These are phyloP conservation scores for Cryptophagus acutangulus DNA, from an alignment of 2,888 invertebrate species.

Conservation along the genomic window DNA sequence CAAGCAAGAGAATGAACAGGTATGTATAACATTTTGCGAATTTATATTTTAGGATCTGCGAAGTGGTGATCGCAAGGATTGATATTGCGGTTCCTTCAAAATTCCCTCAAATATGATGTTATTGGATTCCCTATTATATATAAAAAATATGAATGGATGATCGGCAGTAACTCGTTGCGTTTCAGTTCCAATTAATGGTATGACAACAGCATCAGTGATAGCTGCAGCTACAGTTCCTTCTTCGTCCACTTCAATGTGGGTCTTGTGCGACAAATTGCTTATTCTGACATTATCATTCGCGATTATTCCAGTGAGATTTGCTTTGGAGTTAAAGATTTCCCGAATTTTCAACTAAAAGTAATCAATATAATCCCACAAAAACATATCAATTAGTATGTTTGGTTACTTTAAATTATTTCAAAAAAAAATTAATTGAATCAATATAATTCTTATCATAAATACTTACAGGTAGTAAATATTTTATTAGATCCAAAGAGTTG, in stretches of 20 bases:
- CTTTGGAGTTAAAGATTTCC: conserved; percentile 53
- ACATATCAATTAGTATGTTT: background rate
- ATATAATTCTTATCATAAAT: too few species aligned
- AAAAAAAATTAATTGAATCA: background rate
- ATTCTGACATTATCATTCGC: conserved; percentile 47
- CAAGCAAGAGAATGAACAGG: too few species aligned
- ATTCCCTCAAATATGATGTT: conserved; percentile 62
- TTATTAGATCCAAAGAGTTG: conserved; percentile 52
- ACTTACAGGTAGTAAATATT: conserved; percentile 51
- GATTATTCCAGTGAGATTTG: conserved; percentile 57
- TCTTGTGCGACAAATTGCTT: conserved; percentile 58
- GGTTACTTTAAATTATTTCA: background rate
- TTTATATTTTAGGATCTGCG: too few species aligned
- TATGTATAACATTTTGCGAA: too few species aligned
- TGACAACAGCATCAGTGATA: conserved; percentile 54
- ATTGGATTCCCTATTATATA: conserved; percentile 54
- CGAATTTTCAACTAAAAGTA: conserved; percentile 55
- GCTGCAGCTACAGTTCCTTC: conserved; percentile 63
- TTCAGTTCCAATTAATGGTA: conserved; percentile 57
- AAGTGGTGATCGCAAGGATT: background rate
- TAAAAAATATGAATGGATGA: conserved; percentile 63
- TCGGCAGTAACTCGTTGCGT: conserved; percentile 53
- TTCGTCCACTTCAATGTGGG: conserved; percentile 62
- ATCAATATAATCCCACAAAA: conserved; percentile 7
- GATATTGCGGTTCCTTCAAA: conserved; percentile 49